Evolutionary conservation across 1,140 invertebrate species (phyloP), one percentile per base, ranked within the genome.

Genomic region (Saccostrea echinata): DNA sequence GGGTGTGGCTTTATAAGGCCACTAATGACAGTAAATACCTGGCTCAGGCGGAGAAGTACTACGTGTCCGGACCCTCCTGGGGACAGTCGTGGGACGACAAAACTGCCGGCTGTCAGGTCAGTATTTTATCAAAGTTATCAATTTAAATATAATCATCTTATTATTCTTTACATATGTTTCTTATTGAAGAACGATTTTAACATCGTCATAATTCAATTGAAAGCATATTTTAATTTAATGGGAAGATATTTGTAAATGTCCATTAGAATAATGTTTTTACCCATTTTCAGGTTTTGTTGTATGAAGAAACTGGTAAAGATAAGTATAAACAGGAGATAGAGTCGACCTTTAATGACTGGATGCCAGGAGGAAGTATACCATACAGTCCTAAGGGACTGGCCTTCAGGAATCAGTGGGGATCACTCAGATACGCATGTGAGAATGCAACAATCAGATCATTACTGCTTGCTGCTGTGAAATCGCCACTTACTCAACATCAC

Each of bases 1-100:
- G 96, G 0, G 93, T 95, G 3, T 97, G 96, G 96, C 92, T 97
- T 3, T 96, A 95, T 93, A 95, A 95, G 89, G 96, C 96, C 2
- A 96, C 96, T 0, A 95, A 95, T 21, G 95, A 96, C 3, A 85
- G 91, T 0, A 91, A 91, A n/a, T 97, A 96, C 89, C 91, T 96
- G 83, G 93, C 95, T 11, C 95, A 96, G 57, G 96, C 96, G 0
- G 94, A 96, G 68, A 93, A 94, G 80, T 95, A 95, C 88, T 97
- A 96, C 89, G 93, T 88, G 76, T 35, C 83, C 13, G 88, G 86
- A 2, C 76, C 87, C 9, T 90, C 90, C 11, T 92, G 91, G 86
- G 91, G 92, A 18, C 96, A 96, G 87, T 96, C 95, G 83, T 97
- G 96, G 92, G 96, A 96, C 90, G 96, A 96, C 86, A 96, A 96